Percentiles rank a stretch among this genome's conserved stretches.
Conservation (phyloP, 1,140 invertebrate genomes). For the Brachionus calyciflorus region DNA sequence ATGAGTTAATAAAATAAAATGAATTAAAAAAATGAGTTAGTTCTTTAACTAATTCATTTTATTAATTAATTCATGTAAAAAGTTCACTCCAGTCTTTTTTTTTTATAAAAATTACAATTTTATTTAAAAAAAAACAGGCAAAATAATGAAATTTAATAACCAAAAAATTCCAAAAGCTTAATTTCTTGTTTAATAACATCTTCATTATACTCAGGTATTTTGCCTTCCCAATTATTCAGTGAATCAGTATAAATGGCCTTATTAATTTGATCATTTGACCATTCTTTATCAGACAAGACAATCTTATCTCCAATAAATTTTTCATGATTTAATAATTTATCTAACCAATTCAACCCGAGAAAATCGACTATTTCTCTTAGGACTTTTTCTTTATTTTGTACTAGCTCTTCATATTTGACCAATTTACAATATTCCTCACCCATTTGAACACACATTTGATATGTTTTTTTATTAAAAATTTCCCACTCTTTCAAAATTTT, state of each 20-base stretch:
- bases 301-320: conserved; percentile 94
- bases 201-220: conserved; percentile 68
- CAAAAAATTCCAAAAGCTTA: not conserved
- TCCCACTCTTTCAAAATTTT: conserved; percentile 95
- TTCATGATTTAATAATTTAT: too few species aligned
- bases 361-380: too few species aligned
- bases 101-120: too few species aligned
- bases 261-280: conserved; percentile 96
- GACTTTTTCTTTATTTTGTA: too few species aligned
- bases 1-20: too few species aligned
- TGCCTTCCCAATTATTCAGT: conserved; percentile 89
- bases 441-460: conserved; percentile 81
- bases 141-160: too few species aligned
- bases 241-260: conserved; percentile 97
- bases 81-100: too few species aligned
- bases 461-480: conserved; percentile 86
- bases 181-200: not conserved
- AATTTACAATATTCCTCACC: conserved; percentile 79
- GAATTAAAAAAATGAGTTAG: too few species aligned
- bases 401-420: conserved; percentile 92
- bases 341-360: too few species aligned
- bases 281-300: conserved; percentile 77
- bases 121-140: too few species aligned
- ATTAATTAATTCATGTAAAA: too few species aligned
- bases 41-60: too few species aligned